Percentiles rank a stretch among this genome's conserved stretches.
Conservation (phyloP, 2,113 vertebrate species). For the Lycaon pictus region DNA sequence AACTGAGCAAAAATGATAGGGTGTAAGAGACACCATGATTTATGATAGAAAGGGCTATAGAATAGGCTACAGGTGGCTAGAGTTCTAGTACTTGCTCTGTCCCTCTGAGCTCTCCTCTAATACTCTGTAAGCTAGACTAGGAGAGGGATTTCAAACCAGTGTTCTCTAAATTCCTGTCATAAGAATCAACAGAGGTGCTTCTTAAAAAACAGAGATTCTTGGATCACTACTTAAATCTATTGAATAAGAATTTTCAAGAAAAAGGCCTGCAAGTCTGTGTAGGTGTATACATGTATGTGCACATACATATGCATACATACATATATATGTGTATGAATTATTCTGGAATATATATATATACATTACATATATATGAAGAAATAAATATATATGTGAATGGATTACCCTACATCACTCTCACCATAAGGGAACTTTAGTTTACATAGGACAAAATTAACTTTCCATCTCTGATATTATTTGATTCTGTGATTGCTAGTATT, state of each 20-base stretch:
- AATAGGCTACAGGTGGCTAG: background rate
- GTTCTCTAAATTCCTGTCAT: constrained; percentile 15
- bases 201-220: constrained; percentile 54
- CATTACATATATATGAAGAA: background rate
- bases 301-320: background rate
- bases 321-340: background rate
- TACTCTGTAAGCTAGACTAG: constrained; percentile 7
- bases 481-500: constrained; percentile 30
- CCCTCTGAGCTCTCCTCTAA: background rate
- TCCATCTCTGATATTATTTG: constrained; percentile 21
- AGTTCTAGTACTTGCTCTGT: background rate
- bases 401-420: background rate
- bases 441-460: background rate
- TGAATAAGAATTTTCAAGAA: constrained; percentile 39
- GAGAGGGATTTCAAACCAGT: background rate
- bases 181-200: background rate
- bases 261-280: background rate
- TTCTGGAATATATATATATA: background rate
- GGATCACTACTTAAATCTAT: background rate
- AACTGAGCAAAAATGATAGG: constrained; percentile 8
- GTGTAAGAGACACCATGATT: background rate
- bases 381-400: background rate
- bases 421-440: background rate
- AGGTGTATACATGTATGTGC: background rate
- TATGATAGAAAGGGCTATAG: background rate